A percentile compares a stretch with the other conserved stretches of the same genome.
Evolutionary conservation across 2,888 invertebrate species (phyloP).

Genomic region (Lasioglossum marginatum): DNA sequence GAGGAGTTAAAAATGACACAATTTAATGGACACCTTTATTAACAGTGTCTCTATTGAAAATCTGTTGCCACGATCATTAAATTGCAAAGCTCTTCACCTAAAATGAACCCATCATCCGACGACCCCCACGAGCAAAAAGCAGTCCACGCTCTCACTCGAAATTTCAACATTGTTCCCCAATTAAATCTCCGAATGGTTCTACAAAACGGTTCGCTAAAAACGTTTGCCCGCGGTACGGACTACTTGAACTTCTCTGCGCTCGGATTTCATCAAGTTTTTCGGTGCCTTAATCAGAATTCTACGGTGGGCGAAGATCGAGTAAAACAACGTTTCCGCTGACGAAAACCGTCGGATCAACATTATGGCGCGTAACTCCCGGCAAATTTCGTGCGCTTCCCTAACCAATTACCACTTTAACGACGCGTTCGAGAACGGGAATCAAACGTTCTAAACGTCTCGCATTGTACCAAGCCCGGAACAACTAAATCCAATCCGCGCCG

Average conservation of each 20-base stretch:
- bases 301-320: not conserved
- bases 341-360: not conserved
- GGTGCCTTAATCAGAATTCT: not conserved
- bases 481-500: conserved; percentile 20
- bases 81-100: not conserved
- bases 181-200: not conserved
- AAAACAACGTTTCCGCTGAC: not conserved
- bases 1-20: no score
- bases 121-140: not conserved
- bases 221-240: not conserved
- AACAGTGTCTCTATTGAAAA: no score
- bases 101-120: not conserved
- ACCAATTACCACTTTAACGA: not conserved
- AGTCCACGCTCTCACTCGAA: not conserved
- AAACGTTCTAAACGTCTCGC: not conserved
- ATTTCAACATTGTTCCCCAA: not conserved
- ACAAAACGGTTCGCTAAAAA: not conserved
- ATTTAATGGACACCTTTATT: no score
- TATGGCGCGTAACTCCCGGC: not conserved
- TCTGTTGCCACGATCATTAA: not conserved
- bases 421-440: not conserved
- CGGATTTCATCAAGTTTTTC: not conserved
- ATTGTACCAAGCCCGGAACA: conserved; percentile 25
- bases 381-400: not conserved
- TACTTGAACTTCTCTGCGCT: not conserved